A percentile compares a stretch with the other conserved stretches of the same genome.
Evolutionary conservation across 2,888 invertebrate species (phyloP).

Genomic region (Eurytoma adleriae): DNA sequence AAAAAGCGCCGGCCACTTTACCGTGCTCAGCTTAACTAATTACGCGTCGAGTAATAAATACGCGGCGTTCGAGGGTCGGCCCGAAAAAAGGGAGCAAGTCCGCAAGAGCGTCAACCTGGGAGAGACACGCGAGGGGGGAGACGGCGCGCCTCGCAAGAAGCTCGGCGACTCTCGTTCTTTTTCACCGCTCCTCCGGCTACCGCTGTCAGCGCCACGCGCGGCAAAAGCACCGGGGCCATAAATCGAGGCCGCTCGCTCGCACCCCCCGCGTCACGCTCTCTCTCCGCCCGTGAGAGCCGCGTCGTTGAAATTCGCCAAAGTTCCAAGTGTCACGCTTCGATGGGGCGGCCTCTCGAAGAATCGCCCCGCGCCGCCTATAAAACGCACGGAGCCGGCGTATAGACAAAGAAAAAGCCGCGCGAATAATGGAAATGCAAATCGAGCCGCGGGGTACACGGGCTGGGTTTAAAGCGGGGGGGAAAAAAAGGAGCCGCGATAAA

Average conservation of each 20-base stretch:
- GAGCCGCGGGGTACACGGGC: background rate
- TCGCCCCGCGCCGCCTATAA: background rate
- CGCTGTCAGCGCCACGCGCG: slow-evolving; percentile 8
- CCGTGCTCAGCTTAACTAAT: slow-evolving; percentile 6
- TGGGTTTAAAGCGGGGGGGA: background rate
- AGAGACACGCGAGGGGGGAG: background rate
- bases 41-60: slow-evolving; percentile 16
- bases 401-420: background rate
- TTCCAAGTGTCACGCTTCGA: background rate
- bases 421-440: slow-evolving; percentile 5
- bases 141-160: slow-evolving; percentile 8
- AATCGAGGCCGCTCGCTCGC: slow-evolving; percentile 9
- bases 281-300: background rate
- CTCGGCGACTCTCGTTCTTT: background rate
- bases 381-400: background rate
- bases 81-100: background rate
- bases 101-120: too few species aligned
- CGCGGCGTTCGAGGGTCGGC: background rate
- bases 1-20: background rate
- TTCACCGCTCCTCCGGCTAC: background rate
- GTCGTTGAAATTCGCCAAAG: slow-evolving; percentile 15
- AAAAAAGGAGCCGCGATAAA: background rate
- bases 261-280: background rate
- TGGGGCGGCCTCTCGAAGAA: background rate
- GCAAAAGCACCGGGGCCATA: slow-evolving; percentile 7